phyloP scores from a whole-genome alignment of 2,113 vertebrate species.

The Psettodes erumei region DNA sequence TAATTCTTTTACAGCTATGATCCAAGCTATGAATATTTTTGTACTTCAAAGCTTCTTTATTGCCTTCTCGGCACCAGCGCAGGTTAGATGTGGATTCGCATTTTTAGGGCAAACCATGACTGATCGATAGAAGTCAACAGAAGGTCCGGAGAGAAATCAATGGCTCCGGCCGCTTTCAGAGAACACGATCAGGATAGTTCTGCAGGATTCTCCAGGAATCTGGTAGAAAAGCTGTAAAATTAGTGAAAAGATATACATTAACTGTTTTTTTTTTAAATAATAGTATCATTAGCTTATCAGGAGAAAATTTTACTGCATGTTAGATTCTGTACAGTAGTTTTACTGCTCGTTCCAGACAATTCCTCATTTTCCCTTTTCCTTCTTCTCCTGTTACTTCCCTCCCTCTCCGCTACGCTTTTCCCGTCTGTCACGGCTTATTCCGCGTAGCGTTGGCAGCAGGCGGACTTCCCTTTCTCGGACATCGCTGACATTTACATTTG shows the following conservation, averaged over 20 bases:
- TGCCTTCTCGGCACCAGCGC: not conserved
- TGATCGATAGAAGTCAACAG: not conserved
- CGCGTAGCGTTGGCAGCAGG: constrained; percentile 53
- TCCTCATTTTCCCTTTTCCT: not conserved
- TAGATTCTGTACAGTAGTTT: not conserved
- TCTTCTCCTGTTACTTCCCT: not conserved
- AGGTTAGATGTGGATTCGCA: not conserved
- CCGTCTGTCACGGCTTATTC: constrained; percentile 78
- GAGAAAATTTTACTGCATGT: not conserved
- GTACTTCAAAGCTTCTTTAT: not conserved
- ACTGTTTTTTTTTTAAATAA: not conserved
- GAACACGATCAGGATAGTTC: not conserved
- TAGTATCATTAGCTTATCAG: not conserved
- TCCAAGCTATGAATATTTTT: not conserved
- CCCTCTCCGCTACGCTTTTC: constrained; percentile 36
- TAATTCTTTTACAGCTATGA: not conserved
- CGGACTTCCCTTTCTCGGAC: constrained; percentile 76
- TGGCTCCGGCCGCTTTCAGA: not conserved
- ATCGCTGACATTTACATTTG: constrained; percentile 83
- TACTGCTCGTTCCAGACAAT: not conserved
- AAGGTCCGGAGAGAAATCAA: constrained; percentile 15
- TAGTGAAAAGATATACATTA: not conserved
- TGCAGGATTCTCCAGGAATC: not conserved
- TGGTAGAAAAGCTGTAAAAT: no score
- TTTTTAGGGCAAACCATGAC: not conserved